phyloP scores from a whole-genome alignment of 2,113 vertebrate genomes.

The Calyptommatus sinebrachiatus region DNA sequence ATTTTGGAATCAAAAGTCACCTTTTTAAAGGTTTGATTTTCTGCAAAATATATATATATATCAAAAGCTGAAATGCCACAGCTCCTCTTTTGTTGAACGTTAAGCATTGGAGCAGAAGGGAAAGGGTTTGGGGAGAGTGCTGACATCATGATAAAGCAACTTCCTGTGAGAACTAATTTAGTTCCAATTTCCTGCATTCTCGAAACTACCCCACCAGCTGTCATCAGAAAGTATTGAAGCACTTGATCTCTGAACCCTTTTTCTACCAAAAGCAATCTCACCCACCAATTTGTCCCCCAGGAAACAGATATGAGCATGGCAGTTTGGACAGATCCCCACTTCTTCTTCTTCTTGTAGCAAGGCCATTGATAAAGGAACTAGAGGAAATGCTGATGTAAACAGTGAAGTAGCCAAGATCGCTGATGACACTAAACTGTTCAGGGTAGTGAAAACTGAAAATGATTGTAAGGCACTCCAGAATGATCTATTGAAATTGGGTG shows the following conservation, averaged over 20 bases:
- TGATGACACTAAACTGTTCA: too few species aligned
- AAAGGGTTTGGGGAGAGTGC: conserved; percentile 16
- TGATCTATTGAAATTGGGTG: too few species aligned
- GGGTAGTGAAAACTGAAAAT: too few species aligned
- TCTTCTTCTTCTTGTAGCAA: too few species aligned
- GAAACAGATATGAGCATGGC: rapidly evolving
- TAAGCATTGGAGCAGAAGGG: background rate
- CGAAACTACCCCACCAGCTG: too few species aligned
- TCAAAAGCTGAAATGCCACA: conserved; percentile 21
- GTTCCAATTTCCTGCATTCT: too few species aligned
- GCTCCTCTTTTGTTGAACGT: conserved; percentile 24
- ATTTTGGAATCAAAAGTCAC: conserved; percentile 26
- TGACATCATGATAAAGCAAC: conserved; percentile 41
- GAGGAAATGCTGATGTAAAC: too few species aligned
- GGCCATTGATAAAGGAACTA: too few species aligned
- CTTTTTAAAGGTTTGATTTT: conserved; percentile 30
- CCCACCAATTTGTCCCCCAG: background rate
- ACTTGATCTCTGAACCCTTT: background rate
- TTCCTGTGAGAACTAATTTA: conserved; percentile 34
- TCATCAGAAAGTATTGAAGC: conserved; percentile 17
- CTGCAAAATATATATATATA: background rate
- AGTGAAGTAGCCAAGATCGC: too few species aligned
- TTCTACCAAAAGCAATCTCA: conserved; percentile 14
- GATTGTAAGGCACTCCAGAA: too few species aligned
- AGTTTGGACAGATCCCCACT: background rate